Evolutionary conservation across 2,888 invertebrate species (phyloP).

Genomic region (Limnephilus marmoratus): DNA sequence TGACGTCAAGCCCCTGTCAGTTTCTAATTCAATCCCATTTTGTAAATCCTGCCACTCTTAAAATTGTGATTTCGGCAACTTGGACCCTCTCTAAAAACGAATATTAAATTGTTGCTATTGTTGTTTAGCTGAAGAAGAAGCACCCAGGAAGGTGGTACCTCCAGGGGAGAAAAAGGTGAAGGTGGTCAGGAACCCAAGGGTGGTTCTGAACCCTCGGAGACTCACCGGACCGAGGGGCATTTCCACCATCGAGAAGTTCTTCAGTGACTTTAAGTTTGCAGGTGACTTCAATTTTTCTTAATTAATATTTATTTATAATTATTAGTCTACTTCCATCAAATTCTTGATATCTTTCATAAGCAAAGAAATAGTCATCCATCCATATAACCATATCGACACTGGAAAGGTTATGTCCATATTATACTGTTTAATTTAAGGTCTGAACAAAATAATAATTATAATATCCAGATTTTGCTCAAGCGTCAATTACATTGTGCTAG

Average conservation of each 20-base stretch:
- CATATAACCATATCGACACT: background rate
- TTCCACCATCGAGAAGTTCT: constrained; percentile 86
- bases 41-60: too few species aligned
- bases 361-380: background rate
- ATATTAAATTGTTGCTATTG: constrained; percentile 6
- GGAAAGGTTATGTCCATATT: too few species aligned
- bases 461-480: too few species aligned
- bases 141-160: constrained; percentile 71
- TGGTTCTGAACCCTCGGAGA: constrained; percentile 82
- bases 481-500: too few species aligned
- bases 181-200: constrained; percentile 81
- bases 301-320: too few species aligned
- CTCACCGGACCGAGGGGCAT: constrained; percentile 89
- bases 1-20: too few species aligned
- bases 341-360: too few species aligned
- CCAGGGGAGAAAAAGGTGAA: constrained; percentile 75
- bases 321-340: too few species aligned
- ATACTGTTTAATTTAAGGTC: too few species aligned
- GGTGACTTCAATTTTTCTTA: constrained; percentile 71
- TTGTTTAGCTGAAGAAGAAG: constrained; percentile 65
- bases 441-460: too few species aligned
- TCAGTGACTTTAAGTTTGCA: constrained; percentile 88
- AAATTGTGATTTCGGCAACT: too few species aligned
- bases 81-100: background rate
- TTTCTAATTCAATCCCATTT: too few species aligned